Percentiles rank a stretch among this genome's conserved stretches.
Conservation (phyloP, 2,888 invertebrate genomes). For the Drepana falcataria region DNA sequence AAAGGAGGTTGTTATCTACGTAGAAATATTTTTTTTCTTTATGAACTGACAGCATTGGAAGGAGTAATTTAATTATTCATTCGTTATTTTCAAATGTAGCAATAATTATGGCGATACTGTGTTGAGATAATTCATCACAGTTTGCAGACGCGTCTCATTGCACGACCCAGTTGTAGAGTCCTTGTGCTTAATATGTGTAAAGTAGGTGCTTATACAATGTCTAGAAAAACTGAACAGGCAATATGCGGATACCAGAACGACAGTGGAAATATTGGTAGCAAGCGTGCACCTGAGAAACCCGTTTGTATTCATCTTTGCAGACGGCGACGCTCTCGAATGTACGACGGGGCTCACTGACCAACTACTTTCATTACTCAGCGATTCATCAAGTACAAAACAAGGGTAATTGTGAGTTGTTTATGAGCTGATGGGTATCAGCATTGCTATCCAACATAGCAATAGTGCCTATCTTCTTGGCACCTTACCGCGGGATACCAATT, state of each 20-base stretch:
- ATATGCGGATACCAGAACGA: slow-evolving; percentile 27
- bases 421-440: too few relatives aligned
- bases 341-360: slow-evolving; percentile 3
- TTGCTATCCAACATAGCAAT: too few relatives aligned
- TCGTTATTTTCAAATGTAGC: too few relatives aligned
- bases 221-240: slow-evolving; percentile 27
- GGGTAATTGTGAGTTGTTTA: too few relatives aligned
- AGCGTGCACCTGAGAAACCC: slow-evolving; percentile 38
- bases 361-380: background rate
- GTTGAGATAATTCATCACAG: background rate
- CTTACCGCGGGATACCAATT: too few relatives aligned
- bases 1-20: too few relatives aligned
- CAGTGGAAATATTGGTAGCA: slow-evolving; percentile 24
- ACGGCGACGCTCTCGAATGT: slow-evolving; percentile 8
- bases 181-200: slow-evolving; percentile 50
- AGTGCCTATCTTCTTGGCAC: too few relatives aligned
- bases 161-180: slow-evolving; percentile 44
- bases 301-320: slow-evolving; percentile 27
- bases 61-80: too few relatives aligned
- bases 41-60: too few relatives aligned
- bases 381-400: too few relatives aligned
- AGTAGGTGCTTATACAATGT: slow-evolving; percentile 14
- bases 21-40: too few relatives aligned
- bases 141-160: slow-evolving; percentile 15
- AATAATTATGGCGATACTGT: background rate